These are phyloP conservation scores for Mohoua ochrocephala DNA, from an alignment of 2,113 vertebrate species.

Conservation along the genomic window DNA sequence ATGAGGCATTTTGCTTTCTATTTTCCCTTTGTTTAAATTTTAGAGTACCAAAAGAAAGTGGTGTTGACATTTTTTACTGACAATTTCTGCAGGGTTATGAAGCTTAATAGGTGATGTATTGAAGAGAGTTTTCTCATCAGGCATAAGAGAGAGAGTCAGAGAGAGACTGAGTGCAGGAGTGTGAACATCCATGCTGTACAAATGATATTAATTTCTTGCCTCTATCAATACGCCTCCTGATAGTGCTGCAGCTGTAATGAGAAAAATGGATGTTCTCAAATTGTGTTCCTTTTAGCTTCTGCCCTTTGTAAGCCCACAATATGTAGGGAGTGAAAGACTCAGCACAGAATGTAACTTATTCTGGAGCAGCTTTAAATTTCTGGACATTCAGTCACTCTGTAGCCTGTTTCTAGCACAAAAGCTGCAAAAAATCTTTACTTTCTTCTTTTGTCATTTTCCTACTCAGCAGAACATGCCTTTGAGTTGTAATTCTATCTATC, in stretches of 20 bases:
- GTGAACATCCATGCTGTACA: not conserved
- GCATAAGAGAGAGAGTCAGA: not conserved
- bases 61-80: conserved; percentile 38
- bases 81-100: conserved; percentile 34
- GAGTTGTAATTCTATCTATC: not conserved
- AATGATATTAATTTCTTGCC: conserved; percentile 55
- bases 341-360: not conserved
- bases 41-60: not conserved
- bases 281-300: conserved; percentile 27
- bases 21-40: not conserved
- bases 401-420: not conserved
- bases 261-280: conserved; percentile 38
- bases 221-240: not conserved
- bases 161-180: not conserved
- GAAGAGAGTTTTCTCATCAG: conserved; percentile 22
- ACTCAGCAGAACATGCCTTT: not conserved
- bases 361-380: not conserved
- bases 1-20: not conserved
- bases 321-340: not conserved
- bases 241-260: conserved; percentile 28
- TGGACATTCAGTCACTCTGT: not conserved
- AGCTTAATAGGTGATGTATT: conserved; percentile 29
- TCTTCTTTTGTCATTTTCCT: not conserved
- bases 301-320: conserved; percentile 9
- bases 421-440: not conserved